Percentiles rank a stretch among this genome's conserved stretches.
These are phyloP conservation scores for Acronicta leporina DNA, from an alignment of 2,888 invertebrate genomes.

Conservation along the genomic window DNA sequence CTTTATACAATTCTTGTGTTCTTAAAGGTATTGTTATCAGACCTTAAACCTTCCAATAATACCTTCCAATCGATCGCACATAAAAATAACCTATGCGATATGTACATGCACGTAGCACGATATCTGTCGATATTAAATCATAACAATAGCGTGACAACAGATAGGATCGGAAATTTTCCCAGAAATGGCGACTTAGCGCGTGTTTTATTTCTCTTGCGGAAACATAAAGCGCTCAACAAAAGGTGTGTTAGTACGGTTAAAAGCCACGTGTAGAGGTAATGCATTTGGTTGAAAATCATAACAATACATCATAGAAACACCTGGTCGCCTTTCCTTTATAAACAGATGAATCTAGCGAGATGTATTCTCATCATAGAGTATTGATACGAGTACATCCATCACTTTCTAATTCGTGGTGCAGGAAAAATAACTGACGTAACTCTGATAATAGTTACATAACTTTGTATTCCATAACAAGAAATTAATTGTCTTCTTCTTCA, in stretches of 20 bases:
- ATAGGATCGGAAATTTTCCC: constrained; percentile 39
- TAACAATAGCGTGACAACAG: constrained; percentile 27
- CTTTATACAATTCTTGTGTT: constrained; percentile 10
- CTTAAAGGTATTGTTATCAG: constrained; percentile 1
- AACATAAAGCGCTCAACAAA: constrained; percentile 41
- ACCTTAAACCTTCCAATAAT: neutral
- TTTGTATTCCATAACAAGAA: constrained; percentile 33
- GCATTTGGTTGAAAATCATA: constrained; percentile 45
- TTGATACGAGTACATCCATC: constrained; percentile 22
- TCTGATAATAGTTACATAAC: constrained; percentile 13
- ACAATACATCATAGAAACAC: constrained; percentile 39
- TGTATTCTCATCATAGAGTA: neutral
- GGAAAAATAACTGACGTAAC: constrained; percentile 41
- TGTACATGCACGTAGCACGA: constrained; percentile 12
- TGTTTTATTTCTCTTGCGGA: constrained; percentile 43
- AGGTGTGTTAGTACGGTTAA: constrained; percentile 34
- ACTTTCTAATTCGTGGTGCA: constrained; percentile 11
- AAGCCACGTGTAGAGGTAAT: constrained; percentile 41
- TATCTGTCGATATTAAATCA: constrained; percentile 21
- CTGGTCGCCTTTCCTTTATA: constrained; percentile 35
- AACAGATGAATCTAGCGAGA: constrained; percentile 5
- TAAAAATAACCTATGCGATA: constrained; percentile 22
- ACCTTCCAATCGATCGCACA: constrained; percentile 14
- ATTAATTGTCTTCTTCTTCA: constrained; percentile 13
- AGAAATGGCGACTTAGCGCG: constrained; percentile 15